Evolutionary conservation across 2,113 vertebrate species (phyloP), one percentile per base, ranked within the genome.

Genomic region (Brienomyrus brachyistius): DNA sequence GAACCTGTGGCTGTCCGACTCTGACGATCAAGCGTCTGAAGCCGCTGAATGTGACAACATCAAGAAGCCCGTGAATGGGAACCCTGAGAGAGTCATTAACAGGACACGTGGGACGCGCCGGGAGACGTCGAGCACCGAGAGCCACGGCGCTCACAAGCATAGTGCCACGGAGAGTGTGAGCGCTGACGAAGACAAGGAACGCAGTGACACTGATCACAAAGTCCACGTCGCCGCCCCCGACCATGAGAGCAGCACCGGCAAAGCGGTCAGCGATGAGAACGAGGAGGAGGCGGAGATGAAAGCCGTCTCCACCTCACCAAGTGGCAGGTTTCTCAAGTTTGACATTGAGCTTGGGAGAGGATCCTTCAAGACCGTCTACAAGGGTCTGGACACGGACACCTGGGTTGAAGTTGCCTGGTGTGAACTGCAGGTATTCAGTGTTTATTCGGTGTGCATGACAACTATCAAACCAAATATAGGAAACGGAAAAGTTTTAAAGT

Each of bases 351-450:
- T 99, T 70, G 98, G 98, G 4, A 96, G 98, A 62, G 98, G 98
- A 48, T 99, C 98, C 89, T 99, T 99, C 95, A 99, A 99, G 94
- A 99, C 98, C 0, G 98, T 99, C 92, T 99, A 99, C 91, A 99
- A 99, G 92, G 98, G 98, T 5, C 96, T 99, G 89, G 98, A 99
- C 95, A 99, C 98, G 0, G 98, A 99, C 89, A 99, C 98, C 8
- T 99, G 98, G 98, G 98, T 99, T 70, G 98, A 99, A 89, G 98
- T 99, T 27, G 98, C 98, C 0, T 99, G 98, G 98, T 99, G 98
- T 91, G 98, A 99, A 92, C 97, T 99, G 27, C 98, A 99, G 98
- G 98, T 99, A 96, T 96, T 96, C 19, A 21, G 56, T 0, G 52
- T 82, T 45, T 70, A 40, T 51, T 89, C 74, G 5, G 31, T 45